Evolutionary conservation across 2,888 invertebrate species (phyloP), one percentile per base, ranked within the genome.

Genomic region (Bimastos eiseni): DNA sequence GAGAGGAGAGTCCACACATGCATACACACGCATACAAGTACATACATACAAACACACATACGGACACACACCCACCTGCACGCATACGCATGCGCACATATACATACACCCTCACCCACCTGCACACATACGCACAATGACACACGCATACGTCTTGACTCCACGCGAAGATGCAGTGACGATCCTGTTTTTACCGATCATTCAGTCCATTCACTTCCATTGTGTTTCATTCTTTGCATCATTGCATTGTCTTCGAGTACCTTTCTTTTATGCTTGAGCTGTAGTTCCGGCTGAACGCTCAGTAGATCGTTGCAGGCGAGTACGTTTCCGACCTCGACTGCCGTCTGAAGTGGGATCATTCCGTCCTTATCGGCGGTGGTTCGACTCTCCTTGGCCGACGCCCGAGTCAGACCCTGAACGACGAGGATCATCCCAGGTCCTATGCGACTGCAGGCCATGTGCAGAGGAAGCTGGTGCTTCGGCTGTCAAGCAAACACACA

Each of bases 301-400:
- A 99, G 96, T 90, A 99, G 96, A 95, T 99, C 98, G 93, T 98
- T 97, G 95, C 98, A 98, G 96, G 98, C 98, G 93, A 98, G 97
- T 95, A 98, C 97, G 96, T 98, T 99, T 90, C 98, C 98, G 44
- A 97, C 97, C 95, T 98, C 98, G 93, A 98, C 97, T 91, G 99
- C 98, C 95, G 98, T 96, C 94, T 98, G 97, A 94, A 99, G 96
- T 93, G 99, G 98, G 94, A 98, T 97, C 96, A 70, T 30, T 6
- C 91, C 91, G 38, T 90, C 89, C 95, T 97, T 97, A 96, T 99
- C 98, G 90, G 97, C 96, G 94, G 97, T 97, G 90, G 98, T 95
- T 92, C 98, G 96, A 93, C 98, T 97, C 94, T 99, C 98, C 95
- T 98, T 98, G 90, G 98, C 98, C 70, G 98, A 97, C 34, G 97